These are phyloP conservation scores for Apotomis turbidana DNA, from an alignment of 2,888 invertebrate species.

Conservation along the genomic window DNA sequence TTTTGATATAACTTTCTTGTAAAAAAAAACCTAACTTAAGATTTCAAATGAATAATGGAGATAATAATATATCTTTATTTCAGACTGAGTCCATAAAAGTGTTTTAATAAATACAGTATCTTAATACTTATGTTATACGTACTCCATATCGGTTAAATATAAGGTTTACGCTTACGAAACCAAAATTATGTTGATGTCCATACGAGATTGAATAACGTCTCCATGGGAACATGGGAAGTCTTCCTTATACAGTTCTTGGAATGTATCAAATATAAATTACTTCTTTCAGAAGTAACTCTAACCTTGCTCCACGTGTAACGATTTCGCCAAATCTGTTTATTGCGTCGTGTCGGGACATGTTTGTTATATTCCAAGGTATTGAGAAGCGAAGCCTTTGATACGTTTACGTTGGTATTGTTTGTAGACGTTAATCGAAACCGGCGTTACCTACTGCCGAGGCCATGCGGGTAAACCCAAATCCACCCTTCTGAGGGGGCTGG, in stretches of 20 bases:
- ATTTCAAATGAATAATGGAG: no score
- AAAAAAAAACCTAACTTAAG: no score
- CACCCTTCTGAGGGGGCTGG: conserved; percentile 41
- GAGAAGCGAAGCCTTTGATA: conserved; percentile 18
- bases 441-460: conserved; percentile 26
- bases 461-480: conserved; percentile 35
- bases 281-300: conserved; percentile 20
- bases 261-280: conserved; percentile 3
- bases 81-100: no score
- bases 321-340: conserved; percentile 24
- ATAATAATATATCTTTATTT: no score
- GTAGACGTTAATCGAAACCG: conserved; percentile 27
- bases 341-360: conserved; percentile 13
- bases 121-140: no score
- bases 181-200: no score
- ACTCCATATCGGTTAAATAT: no score
- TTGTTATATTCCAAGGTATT: conserved; percentile 15
- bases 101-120: no score
- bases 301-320: conserved; percentile 20
- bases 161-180: not conserved
- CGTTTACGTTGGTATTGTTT: conserved; percentile 16
- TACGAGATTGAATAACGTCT: no score
- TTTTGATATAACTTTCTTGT: no score
- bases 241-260: not conserved
- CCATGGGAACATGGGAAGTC: no score